phyloP scores from a whole-genome alignment of 2,888 invertebrate genomes.

The Sabatieria punctata region DNA sequence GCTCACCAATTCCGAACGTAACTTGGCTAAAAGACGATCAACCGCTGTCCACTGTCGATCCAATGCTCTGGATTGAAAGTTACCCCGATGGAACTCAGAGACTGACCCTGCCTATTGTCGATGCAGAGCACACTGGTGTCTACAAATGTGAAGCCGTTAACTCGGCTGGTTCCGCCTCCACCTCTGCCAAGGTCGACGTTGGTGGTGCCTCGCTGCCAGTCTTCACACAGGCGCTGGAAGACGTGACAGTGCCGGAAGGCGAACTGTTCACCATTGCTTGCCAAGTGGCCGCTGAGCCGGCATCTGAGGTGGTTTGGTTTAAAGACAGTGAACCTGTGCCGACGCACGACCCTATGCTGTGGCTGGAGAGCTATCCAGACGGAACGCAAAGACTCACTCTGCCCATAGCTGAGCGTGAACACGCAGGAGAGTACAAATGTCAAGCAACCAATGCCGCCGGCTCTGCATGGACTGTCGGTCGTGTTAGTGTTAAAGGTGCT shows the following conservation, averaged over 20 bases:
- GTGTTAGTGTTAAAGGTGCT: background rate
- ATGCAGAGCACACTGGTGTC: constrained; percentile 60
- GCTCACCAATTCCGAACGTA: no score
- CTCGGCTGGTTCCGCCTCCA: constrained; percentile 48
- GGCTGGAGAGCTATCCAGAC: constrained; percentile 9
- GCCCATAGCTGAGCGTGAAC: constrained; percentile 18
- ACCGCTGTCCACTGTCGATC: no score
- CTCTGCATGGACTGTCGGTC: constrained; percentile 25
- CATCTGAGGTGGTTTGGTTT: constrained; percentile 68
- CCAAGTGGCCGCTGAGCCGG: constrained; percentile 77
- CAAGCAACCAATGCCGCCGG: constrained; percentile 69
- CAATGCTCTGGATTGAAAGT: constrained; percentile 3
- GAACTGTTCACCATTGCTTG: constrained; percentile 45
- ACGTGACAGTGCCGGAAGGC: constrained; percentile 17
- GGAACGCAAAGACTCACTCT: constrained; percentile 30
- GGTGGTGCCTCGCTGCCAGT: constrained; percentile 42
- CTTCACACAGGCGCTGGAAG: constrained; percentile 13
- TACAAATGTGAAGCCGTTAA: constrained; percentile 65
- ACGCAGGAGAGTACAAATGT: constrained; percentile 46
- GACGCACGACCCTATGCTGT: constrained; percentile 38
- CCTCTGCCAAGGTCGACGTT: constrained; percentile 53
- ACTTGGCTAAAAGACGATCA: no score
- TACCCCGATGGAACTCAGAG: constrained; percentile 23
- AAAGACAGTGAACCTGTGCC: constrained; percentile 47
- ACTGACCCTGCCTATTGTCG: constrained; percentile 50